phyloP scores from a whole-genome alignment of 2,113 vertebrate genomes.

The Percina caprodes region DNA sequence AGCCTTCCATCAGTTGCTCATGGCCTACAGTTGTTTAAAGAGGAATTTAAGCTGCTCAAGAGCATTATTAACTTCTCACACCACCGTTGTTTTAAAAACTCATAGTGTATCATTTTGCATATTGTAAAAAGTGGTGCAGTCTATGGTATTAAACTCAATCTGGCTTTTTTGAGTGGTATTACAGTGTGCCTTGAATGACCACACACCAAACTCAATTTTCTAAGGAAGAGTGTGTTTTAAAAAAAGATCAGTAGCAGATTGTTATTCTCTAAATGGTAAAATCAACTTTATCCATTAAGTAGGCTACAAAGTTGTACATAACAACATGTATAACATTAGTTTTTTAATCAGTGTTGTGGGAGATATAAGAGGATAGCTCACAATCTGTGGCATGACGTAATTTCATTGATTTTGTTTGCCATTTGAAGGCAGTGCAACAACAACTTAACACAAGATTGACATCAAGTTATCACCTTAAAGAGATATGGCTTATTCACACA shows the following conservation, averaged over 20 bases:
- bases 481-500: no score
- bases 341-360: neutral
- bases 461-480: no score
- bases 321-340: neutral
- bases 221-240: neutral
- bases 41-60: conserved; percentile 37
- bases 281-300: no score
- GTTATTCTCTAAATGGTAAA: no score
- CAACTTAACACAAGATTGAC: neutral
- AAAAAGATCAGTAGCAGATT: no score
- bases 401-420: no score
- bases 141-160: neutral
- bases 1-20: conserved; percentile 40
- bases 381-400: neutral
- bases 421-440: neutral
- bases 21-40: conserved; percentile 49
- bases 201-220: neutral
- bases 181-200: neutral
- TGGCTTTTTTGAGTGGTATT: neutral
- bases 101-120: neutral
- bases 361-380: neutral
- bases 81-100: conserved; percentile 15
- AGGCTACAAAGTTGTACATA: no score
- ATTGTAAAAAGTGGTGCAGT: neutral
- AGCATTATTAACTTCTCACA: conserved; percentile 42